These are phyloP conservation scores for Virgularia gustaviana DNA, from an alignment of 92 coral and sea anemone genomes.

Conservation along the genomic window DNA sequence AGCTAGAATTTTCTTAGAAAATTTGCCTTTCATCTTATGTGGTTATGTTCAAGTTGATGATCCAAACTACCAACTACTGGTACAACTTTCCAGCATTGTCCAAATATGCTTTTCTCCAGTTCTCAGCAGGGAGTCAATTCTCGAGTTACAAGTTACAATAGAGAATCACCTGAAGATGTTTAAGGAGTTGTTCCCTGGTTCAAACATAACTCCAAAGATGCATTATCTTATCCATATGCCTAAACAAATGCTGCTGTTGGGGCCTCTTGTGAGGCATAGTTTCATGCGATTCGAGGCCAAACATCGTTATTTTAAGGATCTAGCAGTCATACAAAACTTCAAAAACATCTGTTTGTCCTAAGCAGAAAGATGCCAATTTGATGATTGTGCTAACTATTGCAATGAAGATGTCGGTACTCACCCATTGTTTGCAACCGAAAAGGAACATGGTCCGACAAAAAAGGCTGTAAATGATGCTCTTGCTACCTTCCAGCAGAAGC, in stretches of 20 bases:
- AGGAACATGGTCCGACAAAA: conserved; percentile 21
- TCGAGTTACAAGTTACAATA: conserved; percentile 1
- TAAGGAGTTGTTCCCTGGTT: conserved; percentile 2
- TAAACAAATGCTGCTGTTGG: conserved; percentile 54
- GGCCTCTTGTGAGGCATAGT: conserved; percentile 63
- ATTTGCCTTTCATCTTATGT: conserved; percentile 53
- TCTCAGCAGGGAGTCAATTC: background rate
- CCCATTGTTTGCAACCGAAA: conserved; percentile 23
- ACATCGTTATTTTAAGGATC: conserved; percentile 57
- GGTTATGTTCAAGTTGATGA: conserved; percentile 47
- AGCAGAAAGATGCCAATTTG: conserved; percentile 59
- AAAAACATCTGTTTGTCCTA: conserved; percentile 60
- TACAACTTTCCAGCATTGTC: conserved; percentile 9
- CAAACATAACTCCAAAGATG: conserved; percentile 60
- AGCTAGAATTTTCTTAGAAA: conserved; percentile 36
- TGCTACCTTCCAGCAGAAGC: background rate
- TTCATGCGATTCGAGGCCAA: conserved; percentile 71
- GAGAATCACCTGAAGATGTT: background rate
- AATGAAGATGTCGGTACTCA: conserved; percentile 12
- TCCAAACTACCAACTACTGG: conserved; percentile 25
- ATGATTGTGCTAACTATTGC: conserved; percentile 31
- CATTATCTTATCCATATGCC: conserved; percentile 66
- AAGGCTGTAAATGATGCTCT: conserved; percentile 15
- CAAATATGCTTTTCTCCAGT: conserved; percentile 41
- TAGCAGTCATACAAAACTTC: conserved; percentile 52